Evolutionary conservation across 2,797 vertebrate species (phyloP).

Genomic region (Myotis vivesi): DNA sequence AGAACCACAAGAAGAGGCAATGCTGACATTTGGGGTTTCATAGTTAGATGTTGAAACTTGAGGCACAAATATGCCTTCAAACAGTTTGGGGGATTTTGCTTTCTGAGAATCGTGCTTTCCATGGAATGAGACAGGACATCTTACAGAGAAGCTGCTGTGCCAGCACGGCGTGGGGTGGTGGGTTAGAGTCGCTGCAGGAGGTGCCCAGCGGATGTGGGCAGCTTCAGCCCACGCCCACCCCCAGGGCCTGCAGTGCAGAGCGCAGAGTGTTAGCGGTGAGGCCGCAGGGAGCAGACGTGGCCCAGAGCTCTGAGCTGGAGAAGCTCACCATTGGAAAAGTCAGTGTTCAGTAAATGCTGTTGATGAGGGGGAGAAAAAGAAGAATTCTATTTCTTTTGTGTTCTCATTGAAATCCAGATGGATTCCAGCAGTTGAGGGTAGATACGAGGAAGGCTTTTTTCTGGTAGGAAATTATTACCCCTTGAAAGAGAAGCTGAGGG

Average conservation of each 20-base stretch:
- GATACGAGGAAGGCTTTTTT: neutral
- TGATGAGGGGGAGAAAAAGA: neutral
- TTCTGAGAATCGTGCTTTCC: neutral
- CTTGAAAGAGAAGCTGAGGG: neutral
- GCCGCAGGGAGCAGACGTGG: accelerated
- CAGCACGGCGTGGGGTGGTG: neutral
- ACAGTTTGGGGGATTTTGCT: neutral
- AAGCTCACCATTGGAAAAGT: neutral
- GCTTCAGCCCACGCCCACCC: neutral
- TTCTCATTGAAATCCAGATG: neutral
- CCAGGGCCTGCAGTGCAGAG: neutral
- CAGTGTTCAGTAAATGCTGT: neutral
- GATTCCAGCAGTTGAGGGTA: neutral
- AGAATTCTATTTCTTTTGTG: neutral
- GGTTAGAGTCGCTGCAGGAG: neutral
- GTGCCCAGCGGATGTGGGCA: neutral
- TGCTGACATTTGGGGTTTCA: neutral
- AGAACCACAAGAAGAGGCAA: neutral
- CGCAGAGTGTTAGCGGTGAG: neutral
- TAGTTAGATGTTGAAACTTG: neutral
- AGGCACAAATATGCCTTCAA: neutral
- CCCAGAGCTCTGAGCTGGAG: neutral
- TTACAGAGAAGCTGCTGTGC: neutral
- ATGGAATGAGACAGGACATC: neutral
- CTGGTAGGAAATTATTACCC: neutral